Evolutionary conservation across 2,797 vertebrate species (phyloP).

Genomic region (Potorous gilbertii): DNA sequence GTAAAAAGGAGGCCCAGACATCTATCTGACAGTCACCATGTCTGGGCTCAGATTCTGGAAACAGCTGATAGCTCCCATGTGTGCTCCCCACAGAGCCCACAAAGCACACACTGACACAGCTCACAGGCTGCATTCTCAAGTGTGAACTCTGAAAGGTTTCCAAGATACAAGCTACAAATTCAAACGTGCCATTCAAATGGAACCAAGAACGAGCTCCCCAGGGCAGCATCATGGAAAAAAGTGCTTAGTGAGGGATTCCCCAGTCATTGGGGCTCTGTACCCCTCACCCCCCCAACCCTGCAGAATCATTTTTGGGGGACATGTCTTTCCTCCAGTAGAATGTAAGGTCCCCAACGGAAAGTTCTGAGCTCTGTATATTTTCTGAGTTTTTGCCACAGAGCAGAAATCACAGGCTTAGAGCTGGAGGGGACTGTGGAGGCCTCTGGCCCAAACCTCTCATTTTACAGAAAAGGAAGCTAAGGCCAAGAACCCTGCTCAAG

Average conservation of each 20-base stretch:
- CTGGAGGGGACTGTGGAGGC: not conserved
- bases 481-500: not conserved
- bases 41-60: not conserved
- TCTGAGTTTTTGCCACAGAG: not conserved
- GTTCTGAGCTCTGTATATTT: not conserved
- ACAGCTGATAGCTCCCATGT: conserved; percentile 1
- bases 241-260: not conserved
- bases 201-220: not conserved
- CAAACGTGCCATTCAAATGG: not conserved
- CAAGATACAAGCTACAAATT: not conserved
- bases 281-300: not conserved
- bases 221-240: not conserved
- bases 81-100: too few species aligned
- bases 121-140: not conserved
- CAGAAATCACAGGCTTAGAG: not conserved
- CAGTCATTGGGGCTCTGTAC: not conserved
- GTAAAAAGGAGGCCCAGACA: not conserved
- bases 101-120: not conserved
- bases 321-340: not conserved
- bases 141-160: not conserved
- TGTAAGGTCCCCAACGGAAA: not conserved
- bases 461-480: not conserved
- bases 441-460: not conserved
- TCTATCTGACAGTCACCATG: not conserved
- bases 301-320: not conserved